phyloP scores from a whole-genome alignment of 1,140 invertebrate species.

The Caerostris extrusa region DNA sequence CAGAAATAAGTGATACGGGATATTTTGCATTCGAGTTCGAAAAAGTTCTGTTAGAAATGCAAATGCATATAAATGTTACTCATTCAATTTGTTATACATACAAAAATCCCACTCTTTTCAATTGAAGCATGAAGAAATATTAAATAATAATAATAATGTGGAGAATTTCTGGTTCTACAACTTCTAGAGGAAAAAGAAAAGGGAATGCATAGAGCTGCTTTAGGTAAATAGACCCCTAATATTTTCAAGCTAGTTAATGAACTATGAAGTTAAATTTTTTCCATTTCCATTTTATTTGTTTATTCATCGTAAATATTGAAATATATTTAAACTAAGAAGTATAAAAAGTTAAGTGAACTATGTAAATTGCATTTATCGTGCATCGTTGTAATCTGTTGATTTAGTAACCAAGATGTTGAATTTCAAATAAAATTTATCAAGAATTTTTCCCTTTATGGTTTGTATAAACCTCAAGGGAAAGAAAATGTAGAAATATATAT shows the following conservation, averaged over 20 bases:
- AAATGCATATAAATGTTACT: slow-evolving; percentile 30
- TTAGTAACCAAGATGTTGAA: not conserved
- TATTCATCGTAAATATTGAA: not conserved
- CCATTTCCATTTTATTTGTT: slow-evolving; percentile 5
- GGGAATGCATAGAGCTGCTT: not conserved
- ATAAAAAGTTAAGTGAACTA: not conserved
- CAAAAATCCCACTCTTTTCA: not conserved
- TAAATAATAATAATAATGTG: not conserved
- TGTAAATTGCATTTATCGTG: not conserved
- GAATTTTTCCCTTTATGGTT: too few relatives aligned
- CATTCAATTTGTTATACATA: slow-evolving; percentile 13
- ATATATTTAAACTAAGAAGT: slow-evolving; percentile 17
- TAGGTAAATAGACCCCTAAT: not conserved
- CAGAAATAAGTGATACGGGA: slow-evolving; percentile 35
- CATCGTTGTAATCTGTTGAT: not conserved
- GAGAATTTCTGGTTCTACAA: not conserved
- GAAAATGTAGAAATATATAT: too few relatives aligned
- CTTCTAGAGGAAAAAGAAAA: not conserved
- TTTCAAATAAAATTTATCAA: not conserved
- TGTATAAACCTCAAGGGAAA: too few relatives aligned
- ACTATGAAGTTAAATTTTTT: slow-evolving; percentile 9
- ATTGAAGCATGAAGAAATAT: not conserved
- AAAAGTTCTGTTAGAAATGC: not conserved
- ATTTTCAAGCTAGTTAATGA: slow-evolving; percentile 7
- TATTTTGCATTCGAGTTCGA: slow-evolving; percentile 3